Conservation (phyloP, 2,113 vertebrate genomes). For the Sula dactylatra region DNA sequence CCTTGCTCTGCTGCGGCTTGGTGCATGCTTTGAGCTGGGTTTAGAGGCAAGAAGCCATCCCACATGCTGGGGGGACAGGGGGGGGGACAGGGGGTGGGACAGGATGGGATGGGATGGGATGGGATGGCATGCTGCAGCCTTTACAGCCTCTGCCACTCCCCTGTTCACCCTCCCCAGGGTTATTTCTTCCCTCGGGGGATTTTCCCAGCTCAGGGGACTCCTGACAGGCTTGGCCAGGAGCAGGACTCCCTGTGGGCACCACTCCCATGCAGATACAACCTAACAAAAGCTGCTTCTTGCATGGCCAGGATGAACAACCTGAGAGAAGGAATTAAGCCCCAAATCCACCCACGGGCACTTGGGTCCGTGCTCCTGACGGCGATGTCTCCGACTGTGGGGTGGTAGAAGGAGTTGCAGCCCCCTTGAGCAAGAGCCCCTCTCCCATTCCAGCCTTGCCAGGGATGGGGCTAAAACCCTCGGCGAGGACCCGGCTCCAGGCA, state of each 20-base stretch:
- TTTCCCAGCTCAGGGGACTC: background rate
- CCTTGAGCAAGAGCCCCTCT: background rate
- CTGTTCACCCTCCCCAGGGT: background rate
- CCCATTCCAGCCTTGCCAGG: background rate
- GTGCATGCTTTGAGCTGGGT: background rate
- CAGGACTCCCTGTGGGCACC: background rate
- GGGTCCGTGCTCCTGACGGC: rapidly evolving
- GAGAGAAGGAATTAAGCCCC: background rate
- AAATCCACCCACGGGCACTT: rapidly evolving
- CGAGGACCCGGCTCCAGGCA: background rate
- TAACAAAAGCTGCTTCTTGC: background rate
- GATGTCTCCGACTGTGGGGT: background rate
- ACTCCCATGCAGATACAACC: background rate
- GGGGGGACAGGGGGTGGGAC: background rate
- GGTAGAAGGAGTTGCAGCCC: background rate
- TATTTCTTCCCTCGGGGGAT: background rate
- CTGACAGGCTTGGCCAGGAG: background rate
- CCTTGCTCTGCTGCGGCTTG: background rate
- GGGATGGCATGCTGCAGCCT: background rate
- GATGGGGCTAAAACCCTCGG: background rate
- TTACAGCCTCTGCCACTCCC: background rate
- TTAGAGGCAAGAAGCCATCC: background rate
- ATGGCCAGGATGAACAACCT: background rate
- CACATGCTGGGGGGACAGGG: rapidly evolving
- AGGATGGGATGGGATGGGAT: background rate